Evolutionary conservation across 2,797 vertebrate genomes (phyloP).

Genomic region (Labroides dimidiatus): DNA sequence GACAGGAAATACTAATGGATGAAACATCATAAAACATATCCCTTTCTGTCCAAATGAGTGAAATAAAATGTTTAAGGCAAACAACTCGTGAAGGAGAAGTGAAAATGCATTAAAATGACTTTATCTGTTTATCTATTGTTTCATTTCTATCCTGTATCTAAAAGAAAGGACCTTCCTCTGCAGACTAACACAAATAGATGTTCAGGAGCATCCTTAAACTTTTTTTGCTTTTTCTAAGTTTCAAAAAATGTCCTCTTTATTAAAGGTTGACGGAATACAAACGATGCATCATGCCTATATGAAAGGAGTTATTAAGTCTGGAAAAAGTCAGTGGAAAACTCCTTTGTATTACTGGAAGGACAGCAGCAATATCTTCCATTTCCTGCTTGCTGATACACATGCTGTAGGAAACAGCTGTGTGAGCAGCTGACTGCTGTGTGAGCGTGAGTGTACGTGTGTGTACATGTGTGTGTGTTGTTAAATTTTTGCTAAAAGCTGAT

Average conservation of each 20-base stretch:
- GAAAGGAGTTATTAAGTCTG: slow-evolving; percentile 6
- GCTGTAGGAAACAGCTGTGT: slow-evolving; percentile 56
- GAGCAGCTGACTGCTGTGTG: slow-evolving; percentile 55
- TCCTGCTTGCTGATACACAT: slow-evolving; percentile 40
- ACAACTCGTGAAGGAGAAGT: no score
- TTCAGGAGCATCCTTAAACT: no score
- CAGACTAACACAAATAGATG: no score
- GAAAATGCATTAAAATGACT: no score
- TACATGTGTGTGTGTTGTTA: slow-evolving; percentile 41
- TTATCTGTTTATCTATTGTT: no score
- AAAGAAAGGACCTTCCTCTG: no score
- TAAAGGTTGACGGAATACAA: slow-evolving; percentile 8
- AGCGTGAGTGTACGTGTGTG: slow-evolving; percentile 30
- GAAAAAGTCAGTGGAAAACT: slow-evolving; percentile 43
- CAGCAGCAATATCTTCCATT: slow-evolving; percentile 42
- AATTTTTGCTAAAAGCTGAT: slow-evolving; percentile 56
- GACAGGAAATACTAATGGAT: slow-evolving; percentile 10
- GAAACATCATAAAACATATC: no score
- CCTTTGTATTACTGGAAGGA: slow-evolving; percentile 39
- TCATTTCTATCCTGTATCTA: no score
- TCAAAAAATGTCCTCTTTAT: background rate
- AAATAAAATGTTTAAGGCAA: no score
- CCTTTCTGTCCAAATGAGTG: no score
- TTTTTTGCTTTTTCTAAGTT: slow-evolving; percentile 1
- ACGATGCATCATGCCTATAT: background rate